Percentiles rank a stretch among this genome's conserved stretches.
These are phyloP conservation scores for Caenorhabditis imperialis DNA, from an alignment of 2,888 invertebrate species.

Conservation along the genomic window DNA sequence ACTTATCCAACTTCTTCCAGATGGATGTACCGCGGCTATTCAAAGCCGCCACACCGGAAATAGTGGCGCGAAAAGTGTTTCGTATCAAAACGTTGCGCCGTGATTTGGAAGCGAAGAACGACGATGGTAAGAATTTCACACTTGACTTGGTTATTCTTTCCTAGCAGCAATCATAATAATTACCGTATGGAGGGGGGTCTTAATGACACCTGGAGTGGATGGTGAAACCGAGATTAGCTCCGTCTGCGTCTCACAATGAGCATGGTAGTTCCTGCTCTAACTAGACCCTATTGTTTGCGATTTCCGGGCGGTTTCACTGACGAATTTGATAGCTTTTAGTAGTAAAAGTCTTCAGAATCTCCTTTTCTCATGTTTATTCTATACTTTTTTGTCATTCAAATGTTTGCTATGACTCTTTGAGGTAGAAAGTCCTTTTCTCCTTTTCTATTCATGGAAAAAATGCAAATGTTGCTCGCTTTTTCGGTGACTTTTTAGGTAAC, in stretches of 20 bases:
- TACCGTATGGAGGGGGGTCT: slow-evolving; percentile 18
- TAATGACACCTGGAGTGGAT: slow-evolving; percentile 10
- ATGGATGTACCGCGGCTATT: slow-evolving; percentile 52
- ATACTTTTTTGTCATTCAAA: not conserved
- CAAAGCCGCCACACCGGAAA: slow-evolving; percentile 54
- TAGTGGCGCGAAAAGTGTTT: slow-evolving; percentile 49
- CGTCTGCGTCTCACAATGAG: no score
- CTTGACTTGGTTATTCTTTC: slow-evolving; percentile 22
- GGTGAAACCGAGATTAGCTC: no score
- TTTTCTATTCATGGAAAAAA: slow-evolving; percentile 44
- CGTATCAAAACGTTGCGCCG: slow-evolving; percentile 47
- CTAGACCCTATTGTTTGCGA: no score
- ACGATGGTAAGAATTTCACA: slow-evolving; percentile 33
- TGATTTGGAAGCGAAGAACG: not conserved
- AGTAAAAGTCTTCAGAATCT: no score
- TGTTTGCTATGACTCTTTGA: not conserved
- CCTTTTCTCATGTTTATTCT: slow-evolving; percentile 1
- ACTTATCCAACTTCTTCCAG: not conserved
- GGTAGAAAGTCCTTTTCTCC: slow-evolving; percentile 1
- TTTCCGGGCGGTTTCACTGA: no score
- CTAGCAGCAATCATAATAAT: slow-evolving; percentile 32
- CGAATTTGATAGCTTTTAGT: no score
- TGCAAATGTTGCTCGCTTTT: not conserved
- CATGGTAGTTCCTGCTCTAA: no score
- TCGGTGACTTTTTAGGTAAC: no score